A percentile compares a stretch with the other conserved stretches of the same genome.
Conservation (phyloP, 37 sponge, comb jelly and placozoan genomes). For the Ephydatia muelleri region DNA sequence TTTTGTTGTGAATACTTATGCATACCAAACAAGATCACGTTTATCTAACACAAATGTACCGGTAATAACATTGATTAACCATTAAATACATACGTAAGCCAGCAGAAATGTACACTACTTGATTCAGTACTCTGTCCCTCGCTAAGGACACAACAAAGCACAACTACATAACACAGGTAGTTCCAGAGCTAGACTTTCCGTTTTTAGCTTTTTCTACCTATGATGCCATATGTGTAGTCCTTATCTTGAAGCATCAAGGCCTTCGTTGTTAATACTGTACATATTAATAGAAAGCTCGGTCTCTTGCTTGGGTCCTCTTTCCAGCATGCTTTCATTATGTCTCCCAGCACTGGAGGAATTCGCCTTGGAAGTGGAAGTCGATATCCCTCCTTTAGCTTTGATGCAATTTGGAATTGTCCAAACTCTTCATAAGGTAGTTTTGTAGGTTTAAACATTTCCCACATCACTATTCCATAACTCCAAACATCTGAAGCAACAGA, state of each 20-base stretch:
- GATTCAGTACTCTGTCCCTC: too few relatives aligned
- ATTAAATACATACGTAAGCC: too few relatives aligned
- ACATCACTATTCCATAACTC: conserved; percentile 24
- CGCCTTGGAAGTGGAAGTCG: conserved; percentile 13
- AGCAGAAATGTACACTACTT: too few relatives aligned
- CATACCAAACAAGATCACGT: too few relatives aligned
- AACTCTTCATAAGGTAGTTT: conserved; percentile 4
- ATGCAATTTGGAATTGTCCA: conserved; percentile 4
- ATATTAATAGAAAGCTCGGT: too few relatives aligned
- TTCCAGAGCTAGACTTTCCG: too few relatives aligned
- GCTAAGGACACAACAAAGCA: too few relatives aligned
- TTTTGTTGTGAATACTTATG: too few relatives aligned
- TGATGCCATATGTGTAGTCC: not conserved
- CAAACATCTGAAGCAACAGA: conserved; percentile 41
- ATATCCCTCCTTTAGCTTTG: conserved; percentile 3
- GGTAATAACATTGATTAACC: too few relatives aligned
- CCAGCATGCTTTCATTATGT: conserved; percentile 58
- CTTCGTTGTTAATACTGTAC: conserved; percentile 16
- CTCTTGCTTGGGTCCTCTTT: conserved; percentile 13
- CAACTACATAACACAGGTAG: too few relatives aligned
- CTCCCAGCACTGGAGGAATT: conserved; percentile 6
- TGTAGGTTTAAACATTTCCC: conserved; percentile 51
- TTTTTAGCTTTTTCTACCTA: too few relatives aligned
- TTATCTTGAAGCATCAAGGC: not conserved
- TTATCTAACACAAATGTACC: too few relatives aligned